These are phyloP conservation scores for Cololabis saira DNA, from an alignment of 2,113 vertebrate species.

Conservation along the genomic window DNA sequence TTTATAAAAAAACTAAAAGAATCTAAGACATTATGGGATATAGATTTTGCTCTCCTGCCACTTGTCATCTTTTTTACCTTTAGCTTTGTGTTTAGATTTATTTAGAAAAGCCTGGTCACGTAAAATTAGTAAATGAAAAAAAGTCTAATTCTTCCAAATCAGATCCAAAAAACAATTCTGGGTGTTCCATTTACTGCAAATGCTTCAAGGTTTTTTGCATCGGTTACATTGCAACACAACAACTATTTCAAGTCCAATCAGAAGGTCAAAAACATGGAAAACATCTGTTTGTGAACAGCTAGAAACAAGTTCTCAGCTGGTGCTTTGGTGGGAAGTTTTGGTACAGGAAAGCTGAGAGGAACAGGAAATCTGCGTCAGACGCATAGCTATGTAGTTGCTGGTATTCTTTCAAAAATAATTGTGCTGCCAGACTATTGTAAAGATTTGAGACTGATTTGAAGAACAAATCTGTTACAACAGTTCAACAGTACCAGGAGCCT, in stretches of 20 bases:
- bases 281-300: constrained; percentile 14
- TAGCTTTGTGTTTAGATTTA: no score
- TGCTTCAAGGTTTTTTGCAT: no score
- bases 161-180: background rate
- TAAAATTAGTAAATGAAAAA: no score
- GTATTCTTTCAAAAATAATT: background rate
- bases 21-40: no score
- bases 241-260: no score
- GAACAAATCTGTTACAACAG: background rate
- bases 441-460: background rate
- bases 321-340: background rate
- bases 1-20: no score
- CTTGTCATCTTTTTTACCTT: no score
- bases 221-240: no score
- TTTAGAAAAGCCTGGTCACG: no score
- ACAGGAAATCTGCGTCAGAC: background rate
- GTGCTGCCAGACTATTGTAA: background rate
- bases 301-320: background rate
- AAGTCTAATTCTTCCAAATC: background rate
- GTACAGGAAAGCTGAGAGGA: background rate
- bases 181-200: no score
- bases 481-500: no score
- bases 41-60: no score
- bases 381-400: background rate
- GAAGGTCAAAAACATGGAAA: background rate